These are phyloP conservation scores for Netelia inedita DNA, from an alignment of 2,888 invertebrate genomes.

Conservation along the genomic window DNA sequence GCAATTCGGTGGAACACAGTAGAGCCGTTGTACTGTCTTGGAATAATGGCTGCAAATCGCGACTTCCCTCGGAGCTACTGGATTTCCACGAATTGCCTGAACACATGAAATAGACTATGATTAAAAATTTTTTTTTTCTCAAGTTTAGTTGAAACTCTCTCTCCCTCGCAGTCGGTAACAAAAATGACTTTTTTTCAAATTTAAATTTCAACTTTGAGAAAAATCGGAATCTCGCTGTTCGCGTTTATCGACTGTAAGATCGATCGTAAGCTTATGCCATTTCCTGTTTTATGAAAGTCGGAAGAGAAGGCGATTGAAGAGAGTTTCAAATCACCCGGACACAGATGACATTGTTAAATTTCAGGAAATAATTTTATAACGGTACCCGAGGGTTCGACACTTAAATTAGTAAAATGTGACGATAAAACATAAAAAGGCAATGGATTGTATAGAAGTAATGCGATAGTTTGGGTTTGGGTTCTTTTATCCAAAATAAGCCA, in stretches of 20 bases:
- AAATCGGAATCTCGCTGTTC: too few species aligned
- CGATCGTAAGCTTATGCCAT: too few species aligned
- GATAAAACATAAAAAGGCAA: slow-evolving; percentile 21
- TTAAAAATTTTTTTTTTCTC: slow-evolving; percentile 10
- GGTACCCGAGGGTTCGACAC: slow-evolving; percentile 26
- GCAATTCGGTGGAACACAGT: slow-evolving; percentile 76
- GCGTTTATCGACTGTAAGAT: slow-evolving; percentile 17
- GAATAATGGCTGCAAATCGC: slow-evolving; percentile 86
- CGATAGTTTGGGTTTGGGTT: background rate
- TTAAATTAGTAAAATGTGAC: slow-evolving; percentile 33
- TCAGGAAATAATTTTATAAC: too few species aligned
- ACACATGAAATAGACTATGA: slow-evolving; percentile 15
- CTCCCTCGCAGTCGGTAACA: too few species aligned
- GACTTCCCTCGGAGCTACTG: slow-evolving; percentile 85
- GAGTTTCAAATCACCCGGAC: too few species aligned
- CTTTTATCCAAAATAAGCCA: too few species aligned
- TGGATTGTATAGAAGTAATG: background rate
- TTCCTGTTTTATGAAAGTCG: too few species aligned
- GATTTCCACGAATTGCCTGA: slow-evolving; percentile 86
- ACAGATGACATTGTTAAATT: too few species aligned
- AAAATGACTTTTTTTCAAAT: too few species aligned
- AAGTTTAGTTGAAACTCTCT: too few species aligned
- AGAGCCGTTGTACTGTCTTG: slow-evolving; percentile 77
- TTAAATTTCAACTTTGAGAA: too few species aligned
- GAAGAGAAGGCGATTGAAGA: too few species aligned